A percentile compares a stretch with the other conserved stretches of the same genome.
These are phyloP conservation scores for Rhinopomastus cyanomelas DNA, from an alignment of 2,113 vertebrate species.

Conservation along the genomic window DNA sequence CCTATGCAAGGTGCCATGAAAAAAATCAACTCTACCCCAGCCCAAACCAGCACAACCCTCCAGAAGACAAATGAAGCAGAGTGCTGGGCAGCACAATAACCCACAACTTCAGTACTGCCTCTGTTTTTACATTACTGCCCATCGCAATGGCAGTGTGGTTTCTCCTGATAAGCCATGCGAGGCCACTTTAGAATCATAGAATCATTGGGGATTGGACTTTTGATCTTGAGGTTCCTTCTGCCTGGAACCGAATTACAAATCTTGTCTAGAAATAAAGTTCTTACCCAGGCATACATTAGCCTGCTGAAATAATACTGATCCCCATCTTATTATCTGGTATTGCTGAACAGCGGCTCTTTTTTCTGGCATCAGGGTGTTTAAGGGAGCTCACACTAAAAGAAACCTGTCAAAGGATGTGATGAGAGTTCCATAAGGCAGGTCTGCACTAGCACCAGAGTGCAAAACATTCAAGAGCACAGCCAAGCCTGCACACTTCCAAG, in stretches of 20 bases:
- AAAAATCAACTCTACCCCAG: neutral
- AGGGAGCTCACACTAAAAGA: conserved; percentile 46
- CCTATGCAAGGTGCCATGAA: neutral
- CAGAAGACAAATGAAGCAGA: neutral
- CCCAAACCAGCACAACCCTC: neutral
- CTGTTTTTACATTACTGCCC: neutral
- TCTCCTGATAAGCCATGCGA: neutral
- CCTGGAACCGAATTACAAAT: conserved; percentile 35
- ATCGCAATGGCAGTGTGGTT: neutral
- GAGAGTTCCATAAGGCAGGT: conserved; percentile 3
- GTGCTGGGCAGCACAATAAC: neutral
- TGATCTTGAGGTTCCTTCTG: neutral
- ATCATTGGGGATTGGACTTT: neutral
- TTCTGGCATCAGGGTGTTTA: conserved; percentile 20
- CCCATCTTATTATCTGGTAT: conserved; percentile 18
- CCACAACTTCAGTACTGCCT: neutral
- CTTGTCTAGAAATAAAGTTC: conserved; percentile 43
- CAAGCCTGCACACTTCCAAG: neutral
- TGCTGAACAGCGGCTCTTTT: conserved; percentile 50
- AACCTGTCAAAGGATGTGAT: conserved; percentile 36
- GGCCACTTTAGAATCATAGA: neutral
- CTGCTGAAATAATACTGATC: conserved; percentile 36
- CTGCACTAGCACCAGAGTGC: neutral
- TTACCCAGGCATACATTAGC: conserved; percentile 37
- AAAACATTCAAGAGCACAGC: neutral